Conservation (phyloP, 2,113 vertebrate genomes). For the Pluvialis apricaria region DNA sequence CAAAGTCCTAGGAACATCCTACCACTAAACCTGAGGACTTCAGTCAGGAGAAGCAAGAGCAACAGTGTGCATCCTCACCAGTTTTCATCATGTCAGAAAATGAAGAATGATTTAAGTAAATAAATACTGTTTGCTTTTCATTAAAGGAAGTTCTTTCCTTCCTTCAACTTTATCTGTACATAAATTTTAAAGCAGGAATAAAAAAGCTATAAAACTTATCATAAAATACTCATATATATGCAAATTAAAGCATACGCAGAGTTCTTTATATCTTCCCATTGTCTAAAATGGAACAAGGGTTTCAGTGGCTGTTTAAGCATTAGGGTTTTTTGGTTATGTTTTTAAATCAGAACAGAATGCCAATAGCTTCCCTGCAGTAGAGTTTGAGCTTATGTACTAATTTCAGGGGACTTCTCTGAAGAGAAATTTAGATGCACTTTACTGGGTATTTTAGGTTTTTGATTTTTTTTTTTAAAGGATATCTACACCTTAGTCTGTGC, state of each 20-base stretch:
- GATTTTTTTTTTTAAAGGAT: background rate
- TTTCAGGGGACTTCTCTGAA: background rate
- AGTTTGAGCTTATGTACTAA: background rate
- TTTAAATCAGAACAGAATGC: background rate
- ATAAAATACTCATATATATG: background rate
- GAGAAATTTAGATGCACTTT: background rate
- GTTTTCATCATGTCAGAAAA: background rate
- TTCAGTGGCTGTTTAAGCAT: background rate
- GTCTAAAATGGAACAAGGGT: background rate
- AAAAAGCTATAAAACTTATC: background rate
- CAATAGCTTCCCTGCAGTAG: background rate
- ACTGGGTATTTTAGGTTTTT: background rate
- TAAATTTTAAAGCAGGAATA: background rate
- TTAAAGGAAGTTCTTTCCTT: background rate
- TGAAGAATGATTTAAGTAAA: background rate
- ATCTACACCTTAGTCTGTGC: background rate
- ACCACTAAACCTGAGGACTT: background rate
- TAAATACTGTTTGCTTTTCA: background rate
- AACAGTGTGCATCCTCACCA: accelerated
- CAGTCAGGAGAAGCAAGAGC: background rate
- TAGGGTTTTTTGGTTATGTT: background rate
- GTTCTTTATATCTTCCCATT: background rate
- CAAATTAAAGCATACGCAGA: background rate
- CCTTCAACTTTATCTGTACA: background rate
- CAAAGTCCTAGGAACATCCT: background rate